phyloP scores from a whole-genome alignment of 2,113 vertebrate genomes.

The Catharus minimus region DNA sequence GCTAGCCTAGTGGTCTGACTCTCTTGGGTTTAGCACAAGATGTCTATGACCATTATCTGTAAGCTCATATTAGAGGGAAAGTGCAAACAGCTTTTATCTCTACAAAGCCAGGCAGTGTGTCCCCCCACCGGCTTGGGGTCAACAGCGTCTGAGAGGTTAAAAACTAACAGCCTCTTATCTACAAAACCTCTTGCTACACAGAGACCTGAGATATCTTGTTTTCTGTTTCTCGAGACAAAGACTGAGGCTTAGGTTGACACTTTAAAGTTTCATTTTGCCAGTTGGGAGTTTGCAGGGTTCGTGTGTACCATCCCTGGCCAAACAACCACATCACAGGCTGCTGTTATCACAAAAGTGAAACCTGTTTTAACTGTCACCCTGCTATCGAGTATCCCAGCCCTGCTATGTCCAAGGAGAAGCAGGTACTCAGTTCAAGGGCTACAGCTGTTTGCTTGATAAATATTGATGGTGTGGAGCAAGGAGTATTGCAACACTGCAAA shows the following conservation, averaged over 20 bases:
- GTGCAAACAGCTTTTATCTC: conserved; percentile 49
- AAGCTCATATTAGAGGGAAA: neutral
- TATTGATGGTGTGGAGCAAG: neutral
- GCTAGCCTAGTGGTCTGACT: neutral
- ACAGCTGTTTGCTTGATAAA: neutral
- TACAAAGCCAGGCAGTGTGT: neutral
- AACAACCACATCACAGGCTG: neutral
- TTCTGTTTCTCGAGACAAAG: neutral
- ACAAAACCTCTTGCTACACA: neutral
- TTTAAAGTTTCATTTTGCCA: neutral
- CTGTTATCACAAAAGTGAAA: neutral
- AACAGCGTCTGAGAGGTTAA: neutral
- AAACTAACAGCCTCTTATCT: conserved; percentile 31
- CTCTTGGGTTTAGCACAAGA: neutral
- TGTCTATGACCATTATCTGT: neutral
- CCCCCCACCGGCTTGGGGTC: neutral
- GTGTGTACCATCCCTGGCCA: neutral
- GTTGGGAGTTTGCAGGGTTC: neutral
- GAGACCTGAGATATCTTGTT: neutral
- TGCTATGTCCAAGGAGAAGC: neutral
- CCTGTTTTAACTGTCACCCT: neutral
- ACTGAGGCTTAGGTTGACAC: accelerated
- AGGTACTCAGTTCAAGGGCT: neutral
- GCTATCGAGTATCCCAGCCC: neutral
- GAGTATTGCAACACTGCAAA: neutral